Evolutionary conservation across 2,797 vertebrate genomes (phyloP), one percentile per base, ranked within the genome.

Genomic region (Orientallactaga sibirica): DNA sequence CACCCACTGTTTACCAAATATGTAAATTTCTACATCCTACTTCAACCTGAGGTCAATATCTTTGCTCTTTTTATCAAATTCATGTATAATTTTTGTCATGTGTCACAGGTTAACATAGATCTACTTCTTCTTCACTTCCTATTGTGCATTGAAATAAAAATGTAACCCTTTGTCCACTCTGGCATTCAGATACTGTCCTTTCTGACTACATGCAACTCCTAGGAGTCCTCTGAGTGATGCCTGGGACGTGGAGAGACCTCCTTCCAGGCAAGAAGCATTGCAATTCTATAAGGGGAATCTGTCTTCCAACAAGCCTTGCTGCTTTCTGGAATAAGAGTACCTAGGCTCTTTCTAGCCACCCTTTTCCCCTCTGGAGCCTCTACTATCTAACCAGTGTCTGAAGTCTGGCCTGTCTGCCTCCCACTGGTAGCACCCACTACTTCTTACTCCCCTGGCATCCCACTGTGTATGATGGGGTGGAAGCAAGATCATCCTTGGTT

Each of bases 41-140:
- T 82, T 88, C 86, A 78, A 24, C 58, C 25, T 52, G 52, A 93
- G 64, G n/a, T 24, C 64, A 81, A 6, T 41, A 64, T 41, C 83
- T 85, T 64, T 48, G 64, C 68, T 86, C 89, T 85, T 88, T 90
- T 67, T 33, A 3, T 37, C 77, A 64, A n/a, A 58, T 0, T 0
- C 29, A 22, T 29, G 25, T 68, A 10, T 70, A 18, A 48, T 52
- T 33, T 29, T 48, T 68, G 61, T 55, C 41, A 0, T n/a, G 52
- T 73, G 73, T 76, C 10, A 22, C 18, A 27, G 37, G n/a, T 61
- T 70, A 86, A 73, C 11, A 41, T 43, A 48, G 48, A 48, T 48
- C 48, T 48, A 48, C 48, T 48, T 48, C 48, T 48, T 48, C 48
- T 48, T 48, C 48, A 48, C 48, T 62, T 68, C 29, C 71, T 84